These are phyloP conservation scores for Emydura subglobosa DNA, from an alignment of 2,113 vertebrate genomes.

Conservation along the genomic window DNA sequence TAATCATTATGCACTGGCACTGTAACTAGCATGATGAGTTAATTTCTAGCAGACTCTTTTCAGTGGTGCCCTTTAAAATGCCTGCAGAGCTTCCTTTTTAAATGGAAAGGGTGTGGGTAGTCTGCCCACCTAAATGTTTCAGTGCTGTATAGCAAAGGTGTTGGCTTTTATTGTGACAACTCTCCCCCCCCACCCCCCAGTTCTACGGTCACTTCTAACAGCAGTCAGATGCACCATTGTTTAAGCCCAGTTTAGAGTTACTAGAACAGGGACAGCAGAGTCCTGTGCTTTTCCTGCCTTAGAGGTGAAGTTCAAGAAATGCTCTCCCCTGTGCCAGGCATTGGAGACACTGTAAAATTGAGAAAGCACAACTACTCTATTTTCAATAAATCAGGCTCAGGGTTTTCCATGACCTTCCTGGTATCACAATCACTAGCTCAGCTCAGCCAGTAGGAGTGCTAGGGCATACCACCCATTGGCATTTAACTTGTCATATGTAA, in stretches of 20 bases:
- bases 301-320: neutral
- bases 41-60: neutral
- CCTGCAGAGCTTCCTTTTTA: neutral
- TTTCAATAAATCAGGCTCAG: neutral
- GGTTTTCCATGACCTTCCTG: neutral
- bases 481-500: rapidly evolving
- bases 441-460: rapidly evolving
- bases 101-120: neutral
- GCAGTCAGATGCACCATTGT: rapidly evolving
- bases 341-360: neutral
- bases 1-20: rapidly evolving
- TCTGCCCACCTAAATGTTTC: neutral
- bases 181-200: neutral
- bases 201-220: neutral
- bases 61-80: neutral
- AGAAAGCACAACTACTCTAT: neutral
- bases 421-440: neutral
- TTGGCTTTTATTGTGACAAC: neutral
- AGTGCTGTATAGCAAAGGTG: rapidly evolving
- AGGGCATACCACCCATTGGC: rapidly evolving
- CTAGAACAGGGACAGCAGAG: rapidly evolving
- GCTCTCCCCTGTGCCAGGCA: neutral
- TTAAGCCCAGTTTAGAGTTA: neutral
- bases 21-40: neutral
- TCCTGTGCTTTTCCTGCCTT: neutral